These are phyloP conservation scores for Microdon myrmicae DNA, from an alignment of 2,888 invertebrate species.

Conservation along the genomic window DNA sequence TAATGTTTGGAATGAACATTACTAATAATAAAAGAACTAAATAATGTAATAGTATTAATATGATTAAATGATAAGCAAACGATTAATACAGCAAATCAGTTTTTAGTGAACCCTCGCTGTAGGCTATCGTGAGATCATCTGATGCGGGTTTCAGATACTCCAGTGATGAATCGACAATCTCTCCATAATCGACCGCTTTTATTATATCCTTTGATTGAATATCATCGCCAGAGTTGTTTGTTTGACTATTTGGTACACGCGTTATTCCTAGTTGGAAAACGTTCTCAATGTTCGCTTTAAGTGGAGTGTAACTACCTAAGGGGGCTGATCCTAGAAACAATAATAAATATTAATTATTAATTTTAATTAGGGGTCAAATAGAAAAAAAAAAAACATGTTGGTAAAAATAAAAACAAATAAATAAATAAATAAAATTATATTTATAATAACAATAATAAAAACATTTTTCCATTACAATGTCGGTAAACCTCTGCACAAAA, in stretches of 20 bases:
- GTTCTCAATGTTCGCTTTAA: conserved; percentile 75
- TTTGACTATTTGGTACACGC: conserved; percentile 67
- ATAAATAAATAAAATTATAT: background rate
- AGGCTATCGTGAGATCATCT: conserved; percentile 64
- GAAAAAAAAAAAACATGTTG: background rate
- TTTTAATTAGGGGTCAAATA: no score
- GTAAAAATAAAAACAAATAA: background rate
- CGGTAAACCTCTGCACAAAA: conserved; percentile 31
- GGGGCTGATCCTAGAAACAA: conserved; percentile 70
- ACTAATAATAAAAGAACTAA: no score
- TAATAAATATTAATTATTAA: conserved; percentile 4
- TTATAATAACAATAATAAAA: conserved; percentile 7
- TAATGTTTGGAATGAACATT: no score
- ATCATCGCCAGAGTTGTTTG: conserved; percentile 13
- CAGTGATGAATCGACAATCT: conserved; percentile 26
- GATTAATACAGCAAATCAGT: conserved; percentile 65
- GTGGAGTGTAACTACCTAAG: conserved; percentile 85
- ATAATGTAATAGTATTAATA: no score
- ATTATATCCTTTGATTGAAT: conserved; percentile 4
- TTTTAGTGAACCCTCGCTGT: conserved; percentile 66
- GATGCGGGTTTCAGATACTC: conserved; percentile 61
- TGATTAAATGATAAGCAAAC: background rate
- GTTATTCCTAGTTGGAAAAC: conserved; percentile 85
- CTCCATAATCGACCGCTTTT: conserved; percentile 13
- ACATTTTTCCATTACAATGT: conserved; percentile 23